Evolutionary conservation across 2,113 vertebrate species (phyloP).

Genomic region (Alethe castanea): DNA sequence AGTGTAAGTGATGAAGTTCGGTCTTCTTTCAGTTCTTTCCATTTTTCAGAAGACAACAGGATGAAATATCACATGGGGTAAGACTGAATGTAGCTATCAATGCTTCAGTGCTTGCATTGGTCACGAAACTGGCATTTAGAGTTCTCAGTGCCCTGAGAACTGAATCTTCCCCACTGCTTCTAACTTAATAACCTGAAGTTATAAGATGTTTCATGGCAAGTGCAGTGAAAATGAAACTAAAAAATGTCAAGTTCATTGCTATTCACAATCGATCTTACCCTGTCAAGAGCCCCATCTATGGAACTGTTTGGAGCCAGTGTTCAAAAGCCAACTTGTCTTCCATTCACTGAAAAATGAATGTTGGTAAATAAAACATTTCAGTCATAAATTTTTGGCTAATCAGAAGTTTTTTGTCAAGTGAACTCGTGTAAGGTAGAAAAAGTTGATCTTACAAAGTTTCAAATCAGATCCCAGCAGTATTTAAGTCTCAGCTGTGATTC

Average conservation of each 20-base stretch:
- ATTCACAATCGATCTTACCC: not conserved
- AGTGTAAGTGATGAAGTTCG: not conserved
- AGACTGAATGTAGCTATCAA: not conserved
- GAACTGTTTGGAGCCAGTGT: not conserved
- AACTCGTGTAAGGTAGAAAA: not conserved
- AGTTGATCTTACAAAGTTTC: not conserved
- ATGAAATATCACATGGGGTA: not conserved
- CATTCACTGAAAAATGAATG: not conserved
- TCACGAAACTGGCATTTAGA: not conserved
- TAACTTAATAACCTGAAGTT: not conserved
- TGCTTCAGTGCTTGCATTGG: not conserved
- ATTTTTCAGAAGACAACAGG: not conserved
- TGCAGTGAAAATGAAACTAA: not conserved
- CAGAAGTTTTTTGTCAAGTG: not conserved
- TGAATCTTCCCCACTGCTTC: not conserved
- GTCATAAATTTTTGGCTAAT: not conserved
- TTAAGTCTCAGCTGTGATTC: not conserved
- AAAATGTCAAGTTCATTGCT: not conserved
- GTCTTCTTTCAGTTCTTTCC: not conserved
- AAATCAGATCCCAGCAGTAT: not conserved
- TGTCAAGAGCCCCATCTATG: not conserved
- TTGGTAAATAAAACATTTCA: not conserved
- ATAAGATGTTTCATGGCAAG: not conserved
- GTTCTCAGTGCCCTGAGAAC: not conserved
- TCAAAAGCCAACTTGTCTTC: not conserved